These are phyloP conservation scores for Heteromurus nitidus DNA, from an alignment of 2,888 invertebrate genomes.

Conservation along the genomic window DNA sequence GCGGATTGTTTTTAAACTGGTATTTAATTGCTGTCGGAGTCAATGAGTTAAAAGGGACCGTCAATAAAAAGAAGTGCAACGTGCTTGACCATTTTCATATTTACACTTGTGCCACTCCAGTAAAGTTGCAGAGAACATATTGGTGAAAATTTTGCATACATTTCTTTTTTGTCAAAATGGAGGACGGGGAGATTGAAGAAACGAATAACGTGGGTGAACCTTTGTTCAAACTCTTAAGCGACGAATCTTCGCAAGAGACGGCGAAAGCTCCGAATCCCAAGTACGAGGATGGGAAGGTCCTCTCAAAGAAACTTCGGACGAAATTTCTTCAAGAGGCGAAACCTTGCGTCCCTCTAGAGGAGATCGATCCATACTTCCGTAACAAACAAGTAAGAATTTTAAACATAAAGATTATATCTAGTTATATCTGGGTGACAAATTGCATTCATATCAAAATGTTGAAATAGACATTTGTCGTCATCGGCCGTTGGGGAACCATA, in stretches of 20 bases:
- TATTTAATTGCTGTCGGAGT: not conserved
- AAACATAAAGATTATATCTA: too few relatives aligned
- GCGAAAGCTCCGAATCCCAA: slow-evolving; percentile 54
- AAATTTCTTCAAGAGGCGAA: slow-evolving; percentile 56
- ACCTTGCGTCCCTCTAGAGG: slow-evolving; percentile 61
- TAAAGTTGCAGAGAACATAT: not conserved
- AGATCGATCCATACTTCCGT: slow-evolving; percentile 64
- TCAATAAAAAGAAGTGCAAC: not conserved
- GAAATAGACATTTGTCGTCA: slow-evolving; percentile 60
- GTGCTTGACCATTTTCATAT: not conserved
- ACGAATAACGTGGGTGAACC: slow-evolving; percentile 28
- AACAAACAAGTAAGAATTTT: slow-evolving; percentile 65
- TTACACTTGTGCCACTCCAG: not conserved
- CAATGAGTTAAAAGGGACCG: not conserved
- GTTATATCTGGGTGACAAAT: too few relatives aligned
- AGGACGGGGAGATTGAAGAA: slow-evolving; percentile 50
- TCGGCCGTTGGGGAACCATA: slow-evolving; percentile 62
- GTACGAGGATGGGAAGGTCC: slow-evolving; percentile 53
- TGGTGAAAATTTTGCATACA: not conserved
- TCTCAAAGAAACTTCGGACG: slow-evolving; percentile 46
- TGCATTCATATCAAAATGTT: not conserved
- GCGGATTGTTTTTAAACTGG: too few relatives aligned
- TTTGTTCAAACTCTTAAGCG: slow-evolving; percentile 38
- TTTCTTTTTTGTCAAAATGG: not conserved
- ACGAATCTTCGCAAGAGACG: slow-evolving; percentile 19